These are phyloP conservation scores for Melozone crissalis DNA, from an alignment of 2,113 vertebrate genomes.

Conservation along the genomic window DNA sequence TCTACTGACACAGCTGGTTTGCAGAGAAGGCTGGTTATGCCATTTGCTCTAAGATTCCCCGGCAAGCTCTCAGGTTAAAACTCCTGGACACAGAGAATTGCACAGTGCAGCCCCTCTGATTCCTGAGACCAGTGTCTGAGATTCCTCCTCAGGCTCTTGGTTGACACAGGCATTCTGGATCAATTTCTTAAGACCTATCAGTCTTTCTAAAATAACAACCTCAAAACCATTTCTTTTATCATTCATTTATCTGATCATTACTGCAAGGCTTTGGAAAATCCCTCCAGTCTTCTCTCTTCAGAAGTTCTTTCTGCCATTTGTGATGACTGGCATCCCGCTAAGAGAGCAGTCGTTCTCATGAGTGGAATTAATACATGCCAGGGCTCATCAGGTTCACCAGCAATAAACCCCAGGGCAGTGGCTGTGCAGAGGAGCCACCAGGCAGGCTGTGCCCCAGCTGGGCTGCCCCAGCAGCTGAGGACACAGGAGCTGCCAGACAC, in stretches of 20 bases:
- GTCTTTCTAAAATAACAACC: background rate
- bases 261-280: background rate
- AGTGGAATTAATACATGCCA: background rate
- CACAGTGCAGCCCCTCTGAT: background rate
- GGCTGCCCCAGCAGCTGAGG: slow-evolving; percentile 1
- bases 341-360: background rate
- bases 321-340: background rate
- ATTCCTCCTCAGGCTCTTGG: background rate
- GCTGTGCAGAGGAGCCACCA: background rate
- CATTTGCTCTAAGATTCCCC: background rate
- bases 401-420: background rate
- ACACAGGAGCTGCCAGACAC: background rate
- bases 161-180: background rate
- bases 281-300: background rate
- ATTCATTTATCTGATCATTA: background rate
- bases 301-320: background rate
- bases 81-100: background rate
- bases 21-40: background rate
- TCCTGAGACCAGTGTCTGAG: rapidly evolving
- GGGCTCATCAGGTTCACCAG: background rate
- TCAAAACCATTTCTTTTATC: background rate
- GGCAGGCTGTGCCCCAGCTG: background rate
- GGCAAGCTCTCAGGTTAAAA: background rate
- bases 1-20: background rate
- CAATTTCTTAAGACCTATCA: background rate